Percentiles rank a stretch among this genome's conserved stretches.
phyloP scores from a whole-genome alignment of 2,113 vertebrate species.

The Phyllostomus hastatus region DNA sequence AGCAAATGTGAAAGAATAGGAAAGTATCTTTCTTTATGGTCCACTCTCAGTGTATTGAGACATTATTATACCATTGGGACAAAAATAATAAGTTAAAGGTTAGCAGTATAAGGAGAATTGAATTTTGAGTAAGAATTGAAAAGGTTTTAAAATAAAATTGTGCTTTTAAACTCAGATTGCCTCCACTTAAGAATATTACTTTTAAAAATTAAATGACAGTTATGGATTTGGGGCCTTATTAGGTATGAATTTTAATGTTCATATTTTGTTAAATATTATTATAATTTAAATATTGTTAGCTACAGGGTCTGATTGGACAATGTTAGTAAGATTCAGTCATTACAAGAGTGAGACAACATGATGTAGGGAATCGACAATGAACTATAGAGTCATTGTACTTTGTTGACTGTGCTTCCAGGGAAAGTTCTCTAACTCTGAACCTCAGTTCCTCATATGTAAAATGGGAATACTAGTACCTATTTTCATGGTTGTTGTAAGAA shows the following conservation, averaged over 20 bases:
- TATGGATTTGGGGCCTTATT: neutral
- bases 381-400: neutral
- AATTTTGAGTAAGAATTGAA: neutral
- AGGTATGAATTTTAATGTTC: neutral
- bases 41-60: neutral
- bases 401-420: neutral
- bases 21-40: neutral
- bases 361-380: neutral
- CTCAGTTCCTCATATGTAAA: neutral
- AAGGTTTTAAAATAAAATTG: neutral
- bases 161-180: neutral
- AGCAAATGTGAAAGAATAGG: neutral
- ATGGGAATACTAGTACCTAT: neutral
- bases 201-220: neutral
- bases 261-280: neutral
- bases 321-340: neutral
- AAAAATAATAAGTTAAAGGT: neutral
- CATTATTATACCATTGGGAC: neutral
- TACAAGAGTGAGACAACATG: neutral
- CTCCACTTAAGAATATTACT: neutral
- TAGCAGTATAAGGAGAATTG: neutral
- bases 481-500: neutral
- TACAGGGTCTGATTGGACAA: neutral
- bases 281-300: neutral
- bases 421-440: neutral